Base-by-base conservation (phyloP, 2,797 vertebrate genomes). In the Numenius phaeopus region DNA sequence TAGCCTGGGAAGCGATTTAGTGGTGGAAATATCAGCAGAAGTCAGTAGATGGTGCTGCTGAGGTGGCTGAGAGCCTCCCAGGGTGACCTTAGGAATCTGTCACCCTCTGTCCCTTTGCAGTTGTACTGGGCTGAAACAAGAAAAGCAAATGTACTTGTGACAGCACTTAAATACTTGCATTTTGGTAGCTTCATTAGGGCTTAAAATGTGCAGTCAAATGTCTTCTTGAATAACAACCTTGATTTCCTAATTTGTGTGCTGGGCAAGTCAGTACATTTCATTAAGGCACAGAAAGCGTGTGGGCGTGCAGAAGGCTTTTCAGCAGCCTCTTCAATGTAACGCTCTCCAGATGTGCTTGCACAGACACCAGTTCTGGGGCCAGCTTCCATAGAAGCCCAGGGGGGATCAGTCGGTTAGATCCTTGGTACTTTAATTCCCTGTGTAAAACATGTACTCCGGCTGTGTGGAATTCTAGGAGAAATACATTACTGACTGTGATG, bases 1-100 rank as follows among this genome's bases (percentile, higher is more conserved):
- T 19, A 20, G 73, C 34, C 42, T 5, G 1, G 55, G 47, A 15
- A 37, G 42, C 0, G 16, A 1, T 42, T 37, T 5, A 10, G 52
- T 5, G 22, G 34, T 5, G 52, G 47, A 2, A 18, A 11, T 20
- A 11, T 6, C n/a, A 42, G 78, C 65, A 64, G 55, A 5, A 59
- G 82, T 83, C 95, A 85, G 62, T 10, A 97, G 97, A 90, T 96
- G 97, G 96, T 62, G 92, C 87, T 95, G 92, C 62, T 47, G 94
- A 29, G 12, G 10, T 49, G 77, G 8, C 50, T 0, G 9, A 2
- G 52, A 55, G 62, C 46, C 37, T 57, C 2, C 0, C 59, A 10
- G 50, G 44, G 78, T 18, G 26, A 37, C 72, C 37, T 23, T 16
- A 11, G 79, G 40, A 3, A 7, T 22, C 16, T 52, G 52, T 32